Base-by-base conservation (phyloP, 2,888 invertebrate species). In the Eristalis tenax region DNA sequence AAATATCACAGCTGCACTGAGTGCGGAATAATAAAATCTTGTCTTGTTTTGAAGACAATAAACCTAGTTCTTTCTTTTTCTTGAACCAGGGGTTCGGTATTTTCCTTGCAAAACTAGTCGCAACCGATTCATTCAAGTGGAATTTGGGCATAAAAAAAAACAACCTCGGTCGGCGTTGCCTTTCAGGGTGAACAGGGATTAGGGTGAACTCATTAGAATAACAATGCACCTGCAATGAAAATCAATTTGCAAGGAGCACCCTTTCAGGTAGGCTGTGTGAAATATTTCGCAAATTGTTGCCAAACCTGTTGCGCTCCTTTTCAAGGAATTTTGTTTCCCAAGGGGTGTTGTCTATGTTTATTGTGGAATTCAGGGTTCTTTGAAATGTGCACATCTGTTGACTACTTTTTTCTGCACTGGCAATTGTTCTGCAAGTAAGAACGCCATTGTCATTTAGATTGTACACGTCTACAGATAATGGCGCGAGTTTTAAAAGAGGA, bases 1-100 rank as follows among this genome's bases (percentile, higher is more conserved):
- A 10, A 11, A 23, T 35, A 26, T 35, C 40, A 5, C 28, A 26
- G 56, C 57, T 74, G 75, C 77, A 70, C 15, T 15, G 18, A n/a
- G 43, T 43, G 43, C 50, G 18, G 4, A 35, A 23, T 40, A 85
- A 86, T 83, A 86, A 86, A 83, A 50, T n/a, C 4, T 6, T 18
- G 50, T 18, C 50, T 50, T 6, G 32, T 65, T n/a, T 75, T 43
- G 18, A 80, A 69, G n/a, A 35, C 64, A 69, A 61, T 66, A 11
- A 59, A 22, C 26, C 23, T 70, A 40, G 2, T 38, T 77, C 11
- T 56, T 65, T 77, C 13, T 77, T 64, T n/a, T 78, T 23, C n/a
- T 50, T 43, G 2, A 1, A 18, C 50, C 50, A 18, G 10, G n/a
- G 18, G 50, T 50, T 50, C 18, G 8, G 18, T 1, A 6, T 18